Conservation (phyloP, 2,797 vertebrate species). For the Hipposideros larvatus region DNA sequence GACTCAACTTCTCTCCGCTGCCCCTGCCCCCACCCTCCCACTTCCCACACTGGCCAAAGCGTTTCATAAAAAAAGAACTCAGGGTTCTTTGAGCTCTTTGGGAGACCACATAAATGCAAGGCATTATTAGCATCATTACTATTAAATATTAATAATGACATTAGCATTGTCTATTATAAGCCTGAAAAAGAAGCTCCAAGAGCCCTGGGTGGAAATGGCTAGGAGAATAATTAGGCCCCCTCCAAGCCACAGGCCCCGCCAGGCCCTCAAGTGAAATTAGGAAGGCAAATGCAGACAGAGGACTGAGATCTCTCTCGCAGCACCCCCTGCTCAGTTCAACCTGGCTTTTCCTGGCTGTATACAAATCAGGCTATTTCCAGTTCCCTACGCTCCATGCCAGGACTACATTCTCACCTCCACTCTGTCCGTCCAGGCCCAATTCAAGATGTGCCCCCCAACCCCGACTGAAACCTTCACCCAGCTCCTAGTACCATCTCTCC, state of each 20-base stretch:
- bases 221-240: conserved; percentile 79
- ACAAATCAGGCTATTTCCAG: neutral
- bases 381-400: accelerated
- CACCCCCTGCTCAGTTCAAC: neutral
- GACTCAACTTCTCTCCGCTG: neutral
- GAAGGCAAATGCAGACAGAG: conserved; percentile 32
- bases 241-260: conserved; percentile 57
- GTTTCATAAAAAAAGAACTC: conserved; percentile 65
- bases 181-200: conserved; percentile 64
- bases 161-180: conserved; percentile 84
- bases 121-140: conserved; percentile 83
- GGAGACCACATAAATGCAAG: conserved; percentile 79
- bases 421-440: neutral
- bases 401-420: neutral
- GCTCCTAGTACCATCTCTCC: neutral
- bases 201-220: conserved; percentile 70
- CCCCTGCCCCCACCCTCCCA: neutral
- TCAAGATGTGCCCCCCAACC: neutral
- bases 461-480: neutral
- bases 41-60: conserved; percentile 51
- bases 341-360: neutral
- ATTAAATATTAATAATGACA: conserved; percentile 86
- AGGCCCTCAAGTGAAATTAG: conserved; percentile 50
- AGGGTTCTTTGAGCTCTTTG: conserved; percentile 75
- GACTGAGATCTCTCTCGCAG: neutral